phyloP scores from a whole-genome alignment of 2,797 vertebrate genomes.

The Enteromius unitaeniatus region DNA sequence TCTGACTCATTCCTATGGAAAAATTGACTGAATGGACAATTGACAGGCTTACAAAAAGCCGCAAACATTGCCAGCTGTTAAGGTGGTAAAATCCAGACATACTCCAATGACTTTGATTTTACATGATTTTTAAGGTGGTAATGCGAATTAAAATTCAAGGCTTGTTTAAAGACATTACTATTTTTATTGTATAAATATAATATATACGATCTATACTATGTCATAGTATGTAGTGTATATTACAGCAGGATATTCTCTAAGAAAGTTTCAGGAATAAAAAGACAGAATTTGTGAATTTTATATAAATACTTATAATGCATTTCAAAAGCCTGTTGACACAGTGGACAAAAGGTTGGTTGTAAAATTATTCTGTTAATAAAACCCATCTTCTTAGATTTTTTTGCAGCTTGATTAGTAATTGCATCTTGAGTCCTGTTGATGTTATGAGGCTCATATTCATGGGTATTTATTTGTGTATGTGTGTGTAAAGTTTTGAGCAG shows the following conservation, averaged over 20 bases:
- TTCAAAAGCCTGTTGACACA: background rate
- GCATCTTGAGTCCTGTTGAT: background rate
- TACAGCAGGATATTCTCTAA: background rate
- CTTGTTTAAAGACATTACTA: background rate
- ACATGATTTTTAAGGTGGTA: background rate
- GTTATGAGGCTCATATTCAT: background rate
- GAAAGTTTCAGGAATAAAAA: background rate
- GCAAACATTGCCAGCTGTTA: conserved; percentile 13
- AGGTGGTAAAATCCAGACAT: conserved; percentile 19
- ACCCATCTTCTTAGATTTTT: background rate
- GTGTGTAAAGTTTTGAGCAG: conserved; percentile 47
- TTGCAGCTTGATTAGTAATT: background rate
- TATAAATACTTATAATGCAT: background rate
- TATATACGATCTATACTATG: background rate
- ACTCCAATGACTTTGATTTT: conserved; percentile 11
- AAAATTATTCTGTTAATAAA: conserved; percentile 5
- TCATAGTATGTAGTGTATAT: background rate
- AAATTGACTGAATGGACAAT: conserved; percentile 27
- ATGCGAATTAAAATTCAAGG: background rate
- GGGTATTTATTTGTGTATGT: conserved; percentile 25
- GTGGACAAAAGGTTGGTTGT: background rate
- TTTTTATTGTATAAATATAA: background rate
- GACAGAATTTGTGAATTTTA: background rate
- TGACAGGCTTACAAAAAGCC: conserved; percentile 42
- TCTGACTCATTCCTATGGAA: conserved; percentile 59